Conservation (phyloP, 2,888 invertebrate genomes). For the Andrena hattorfiana region DNA sequence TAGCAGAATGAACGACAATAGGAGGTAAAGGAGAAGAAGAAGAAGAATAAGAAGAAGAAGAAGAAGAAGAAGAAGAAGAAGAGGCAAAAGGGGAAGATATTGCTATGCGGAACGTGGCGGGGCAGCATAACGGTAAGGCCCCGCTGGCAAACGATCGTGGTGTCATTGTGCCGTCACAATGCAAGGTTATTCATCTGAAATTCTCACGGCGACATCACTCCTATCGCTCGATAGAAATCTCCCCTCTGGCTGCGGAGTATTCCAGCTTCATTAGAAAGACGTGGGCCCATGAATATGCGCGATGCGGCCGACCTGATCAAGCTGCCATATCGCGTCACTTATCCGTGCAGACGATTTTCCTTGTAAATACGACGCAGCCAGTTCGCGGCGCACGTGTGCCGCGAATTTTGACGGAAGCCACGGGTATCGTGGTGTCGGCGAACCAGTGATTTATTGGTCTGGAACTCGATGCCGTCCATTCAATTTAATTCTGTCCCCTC, state of each 20-base stretch:
- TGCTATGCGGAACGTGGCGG: slow-evolving; percentile 82
- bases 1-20: not conserved
- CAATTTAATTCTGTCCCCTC: slow-evolving; percentile 28
- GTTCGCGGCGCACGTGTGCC: slow-evolving; percentile 48
- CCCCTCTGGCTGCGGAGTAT: slow-evolving; percentile 57
- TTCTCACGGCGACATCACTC: slow-evolving; percentile 83
- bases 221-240: slow-evolving; percentile 83
- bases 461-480: not conserved
- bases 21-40: not conserved
- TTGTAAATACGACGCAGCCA: slow-evolving; percentile 61
- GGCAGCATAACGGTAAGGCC: slow-evolving; percentile 82
- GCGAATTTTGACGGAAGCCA: slow-evolving; percentile 61
- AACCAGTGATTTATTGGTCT: slow-evolving; percentile 36
- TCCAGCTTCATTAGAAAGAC: slow-evolving; percentile 71
- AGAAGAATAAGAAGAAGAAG: not conserved
- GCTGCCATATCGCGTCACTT: slow-evolving; percentile 73
- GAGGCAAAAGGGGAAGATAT: slow-evolving; percentile 66
- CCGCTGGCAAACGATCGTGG: slow-evolving; percentile 80
- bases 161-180: slow-evolving; percentile 84
- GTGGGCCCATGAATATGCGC: slow-evolving; percentile 73
- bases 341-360: slow-evolving; percentile 73
- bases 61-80: slow-evolving; percentile 1
- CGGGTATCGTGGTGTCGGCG: slow-evolving; percentile 15
- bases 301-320: slow-evolving; percentile 69
- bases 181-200: slow-evolving; percentile 84